Percentiles rank a stretch among this genome's conserved stretches.
Conservation (phyloP, 1,140 invertebrate genomes). For the Bilobella aurantiaca region DNA sequence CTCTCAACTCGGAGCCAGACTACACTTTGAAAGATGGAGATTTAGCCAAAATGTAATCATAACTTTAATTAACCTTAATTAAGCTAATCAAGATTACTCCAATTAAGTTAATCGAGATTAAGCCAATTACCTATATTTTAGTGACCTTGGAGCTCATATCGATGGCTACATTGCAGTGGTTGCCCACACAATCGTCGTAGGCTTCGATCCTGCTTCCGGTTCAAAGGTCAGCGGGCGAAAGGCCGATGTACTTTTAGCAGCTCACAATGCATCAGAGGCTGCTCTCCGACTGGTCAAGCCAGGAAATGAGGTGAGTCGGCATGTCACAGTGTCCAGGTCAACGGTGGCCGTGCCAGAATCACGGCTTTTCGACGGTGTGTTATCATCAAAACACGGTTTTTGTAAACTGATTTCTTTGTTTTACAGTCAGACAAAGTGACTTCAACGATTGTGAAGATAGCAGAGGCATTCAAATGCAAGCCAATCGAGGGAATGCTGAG, state of each 20-base stretch:
- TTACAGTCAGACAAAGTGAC: slow-evolving; percentile 82
- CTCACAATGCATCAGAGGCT: slow-evolving; percentile 87
- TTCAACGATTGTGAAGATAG: slow-evolving; percentile 83
- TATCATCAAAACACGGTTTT: no score
- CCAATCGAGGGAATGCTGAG: slow-evolving; percentile 98
- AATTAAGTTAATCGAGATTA: not conserved
- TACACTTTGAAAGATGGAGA: slow-evolving; percentile 81
- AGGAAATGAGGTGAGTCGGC: slow-evolving; percentile 62
- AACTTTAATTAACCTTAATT: no score
- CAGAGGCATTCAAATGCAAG: slow-evolving; percentile 86
- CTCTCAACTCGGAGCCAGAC: slow-evolving; percentile 83
- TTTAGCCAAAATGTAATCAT: slow-evolving; percentile 90
- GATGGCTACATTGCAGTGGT: slow-evolving; percentile 98
- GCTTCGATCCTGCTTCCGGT: slow-evolving; percentile 50
- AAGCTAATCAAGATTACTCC: not conserved
- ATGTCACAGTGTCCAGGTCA: no score
- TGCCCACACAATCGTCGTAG: slow-evolving; percentile 88
- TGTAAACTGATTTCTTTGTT: slow-evolving; percentile 36
- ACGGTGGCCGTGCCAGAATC: no score
- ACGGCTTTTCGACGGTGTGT: no score
- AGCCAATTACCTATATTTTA: slow-evolving; percentile 43
- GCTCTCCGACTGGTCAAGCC: slow-evolving; percentile 84
- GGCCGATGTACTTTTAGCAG: slow-evolving; percentile 91
- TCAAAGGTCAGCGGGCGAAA: slow-evolving; percentile 69
- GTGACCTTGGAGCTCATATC: slow-evolving; percentile 93